Conservation (phyloP, 2,113 vertebrate species). For the Sus scrofa region T2T-Sscrofa CM000821.6:18704001-18704500, state of each 20-base stretch:
- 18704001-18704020: neutral
- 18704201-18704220: neutral
- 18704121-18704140: neutral
- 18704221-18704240: neutral
- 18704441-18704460: neutral
- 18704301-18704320: neutral
- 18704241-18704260: neutral
- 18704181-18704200: neutral
- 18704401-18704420: neutral
- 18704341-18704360: neutral
- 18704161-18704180: neutral
- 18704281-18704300: neutral
- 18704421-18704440: neutral
- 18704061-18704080: neutral
- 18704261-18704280: neutral
- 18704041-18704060: neutral
- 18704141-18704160: neutral
- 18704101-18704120: neutral
- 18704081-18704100: neutral
- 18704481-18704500: fast-evolving
- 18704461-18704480: neutral
- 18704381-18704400: neutral
- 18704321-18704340: neutral
- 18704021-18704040: neutral
- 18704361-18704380: neutral